These are phyloP conservation scores for Eurytemora carolleeae DNA, from an alignment of 1,140 invertebrate species.

Conservation along the genomic window DNA sequence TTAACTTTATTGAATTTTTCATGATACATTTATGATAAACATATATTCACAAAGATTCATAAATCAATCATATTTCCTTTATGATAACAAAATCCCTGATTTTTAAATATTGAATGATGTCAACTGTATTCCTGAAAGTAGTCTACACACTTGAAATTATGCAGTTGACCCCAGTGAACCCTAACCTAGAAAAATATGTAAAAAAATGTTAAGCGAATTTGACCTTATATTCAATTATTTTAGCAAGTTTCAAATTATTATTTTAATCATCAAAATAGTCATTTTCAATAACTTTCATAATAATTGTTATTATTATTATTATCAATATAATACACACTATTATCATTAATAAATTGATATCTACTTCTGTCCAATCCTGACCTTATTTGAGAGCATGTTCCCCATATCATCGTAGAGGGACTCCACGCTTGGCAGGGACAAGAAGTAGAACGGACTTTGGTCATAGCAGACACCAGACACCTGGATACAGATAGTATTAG, in stretches of 20 bases:
- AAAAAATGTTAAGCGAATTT: neutral
- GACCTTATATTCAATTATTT: neutral
- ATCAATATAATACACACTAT: neutral
- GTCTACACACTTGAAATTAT: conserved; percentile 15
- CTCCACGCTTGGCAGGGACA: conserved; percentile 11
- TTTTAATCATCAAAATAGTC: neutral
- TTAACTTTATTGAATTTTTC: neutral
- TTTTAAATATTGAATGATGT: neutral
- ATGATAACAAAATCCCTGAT: neutral
- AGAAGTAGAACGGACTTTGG: conserved; percentile 14
- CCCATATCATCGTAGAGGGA: conserved; percentile 6
- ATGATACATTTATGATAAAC: too few species aligned
- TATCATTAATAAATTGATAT: neutral
- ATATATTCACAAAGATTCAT: neutral
- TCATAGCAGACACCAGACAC: neutral
- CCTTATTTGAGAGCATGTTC: conserved; percentile 13
- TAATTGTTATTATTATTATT: neutral
- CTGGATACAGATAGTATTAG: too few species aligned
- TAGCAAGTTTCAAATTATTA: neutral
- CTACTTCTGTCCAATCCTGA: neutral
- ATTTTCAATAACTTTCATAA: neutral
- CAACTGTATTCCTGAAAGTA: conserved; percentile 7
- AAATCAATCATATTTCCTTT: neutral
- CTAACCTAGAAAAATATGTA: neutral
- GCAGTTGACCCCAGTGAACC: conserved; percentile 13